A percentile compares a stretch with the other conserved stretches of the same genome.
These are phyloP conservation scores for Pollenia labialis DNA, from an alignment of 2,888 invertebrate species.

Conservation along the genomic window DNA sequence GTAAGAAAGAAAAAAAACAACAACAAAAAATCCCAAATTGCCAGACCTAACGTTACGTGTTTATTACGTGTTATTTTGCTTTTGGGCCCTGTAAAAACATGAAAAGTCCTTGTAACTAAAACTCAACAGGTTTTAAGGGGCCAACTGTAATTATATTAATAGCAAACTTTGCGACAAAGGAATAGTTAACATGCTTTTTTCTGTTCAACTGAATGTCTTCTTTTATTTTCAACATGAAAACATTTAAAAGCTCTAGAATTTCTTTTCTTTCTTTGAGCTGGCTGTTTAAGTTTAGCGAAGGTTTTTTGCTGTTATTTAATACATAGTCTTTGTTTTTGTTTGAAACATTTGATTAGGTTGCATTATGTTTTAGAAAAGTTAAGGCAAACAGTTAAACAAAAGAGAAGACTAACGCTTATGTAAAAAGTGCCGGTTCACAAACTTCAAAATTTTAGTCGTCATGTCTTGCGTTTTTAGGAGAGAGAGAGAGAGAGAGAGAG, in stretches of 20 bases:
- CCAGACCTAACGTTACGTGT: slow-evolving; percentile 16
- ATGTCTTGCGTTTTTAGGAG: no score
- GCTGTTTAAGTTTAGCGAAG: no score
- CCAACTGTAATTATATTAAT: slow-evolving; percentile 11
- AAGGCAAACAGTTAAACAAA: no score
- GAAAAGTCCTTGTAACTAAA: slow-evolving; percentile 23
- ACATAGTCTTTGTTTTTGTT: background rate
- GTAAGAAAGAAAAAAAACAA: background rate
- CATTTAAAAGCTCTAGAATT: background rate
- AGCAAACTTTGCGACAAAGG: slow-evolving; percentile 4
- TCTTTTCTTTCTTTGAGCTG: background rate
- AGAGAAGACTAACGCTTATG: no score
- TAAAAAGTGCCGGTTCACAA: no score
- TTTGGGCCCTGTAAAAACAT: no score
- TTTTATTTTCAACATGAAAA: background rate
- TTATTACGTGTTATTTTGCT: background rate
- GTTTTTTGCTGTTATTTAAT: no score
- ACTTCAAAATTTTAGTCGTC: no score
- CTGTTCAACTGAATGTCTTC: background rate
- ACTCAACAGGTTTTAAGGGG: slow-evolving; percentile 34
- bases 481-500: no score
- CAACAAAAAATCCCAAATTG: background rate
- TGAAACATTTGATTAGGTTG: background rate
- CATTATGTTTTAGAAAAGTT: background rate
- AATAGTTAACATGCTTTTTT: background rate